phyloP scores from a whole-genome alignment of 2,113 vertebrate species.

The Pterocles gutturalis region DNA sequence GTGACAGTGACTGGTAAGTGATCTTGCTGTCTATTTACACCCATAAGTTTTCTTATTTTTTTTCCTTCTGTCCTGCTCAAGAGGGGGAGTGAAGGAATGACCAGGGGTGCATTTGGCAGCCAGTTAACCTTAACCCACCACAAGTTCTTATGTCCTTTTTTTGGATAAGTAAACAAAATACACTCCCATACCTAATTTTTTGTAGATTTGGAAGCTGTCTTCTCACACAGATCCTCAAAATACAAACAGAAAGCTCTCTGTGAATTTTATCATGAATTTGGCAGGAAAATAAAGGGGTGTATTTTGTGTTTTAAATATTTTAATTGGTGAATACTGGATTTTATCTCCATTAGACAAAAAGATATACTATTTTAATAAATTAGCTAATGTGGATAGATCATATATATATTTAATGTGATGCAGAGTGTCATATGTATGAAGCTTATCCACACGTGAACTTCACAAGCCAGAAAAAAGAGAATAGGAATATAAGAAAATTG shows the following conservation, averaged over 20 bases:
- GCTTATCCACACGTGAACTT: background rate
- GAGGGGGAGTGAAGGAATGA: background rate
- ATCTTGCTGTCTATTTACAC: background rate
- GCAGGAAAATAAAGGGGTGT: background rate
- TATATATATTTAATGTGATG: background rate
- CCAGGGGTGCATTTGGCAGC: background rate
- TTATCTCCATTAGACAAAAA: background rate
- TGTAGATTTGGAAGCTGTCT: background rate
- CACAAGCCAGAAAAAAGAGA: background rate
- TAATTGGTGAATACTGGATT: background rate
- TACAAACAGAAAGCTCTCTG: background rate
- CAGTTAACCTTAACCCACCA: background rate
- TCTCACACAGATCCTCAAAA: background rate
- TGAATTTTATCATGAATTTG: background rate
- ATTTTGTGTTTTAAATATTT: background rate
- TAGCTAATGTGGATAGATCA: background rate
- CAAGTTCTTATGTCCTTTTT: background rate
- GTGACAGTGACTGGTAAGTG: background rate
- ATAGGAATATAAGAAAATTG: background rate
- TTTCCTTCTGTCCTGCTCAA: background rate
- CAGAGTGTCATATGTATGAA: background rate
- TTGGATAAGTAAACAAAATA: background rate
- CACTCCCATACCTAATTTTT: background rate
- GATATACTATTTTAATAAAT: too few species aligned
- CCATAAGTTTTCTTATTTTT: background rate